phyloP scores from a whole-genome alignment of 2,888 invertebrate species.

The Chrysotoxum bicinctum region DNA sequence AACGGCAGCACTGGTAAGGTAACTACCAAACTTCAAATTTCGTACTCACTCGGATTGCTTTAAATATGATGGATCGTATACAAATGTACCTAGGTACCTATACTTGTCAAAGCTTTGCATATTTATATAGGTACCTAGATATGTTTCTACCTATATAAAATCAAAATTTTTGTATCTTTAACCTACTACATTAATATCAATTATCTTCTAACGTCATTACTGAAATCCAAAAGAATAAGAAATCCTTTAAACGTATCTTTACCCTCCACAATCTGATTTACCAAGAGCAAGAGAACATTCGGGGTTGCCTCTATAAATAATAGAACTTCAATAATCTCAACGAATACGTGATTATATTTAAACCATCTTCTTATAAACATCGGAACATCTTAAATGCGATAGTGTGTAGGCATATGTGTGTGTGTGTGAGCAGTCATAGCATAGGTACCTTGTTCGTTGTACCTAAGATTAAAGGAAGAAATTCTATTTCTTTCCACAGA shows the following conservation, averaged over 20 bases:
- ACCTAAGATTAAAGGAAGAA: not conserved
- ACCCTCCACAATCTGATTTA: conserved; percentile 26
- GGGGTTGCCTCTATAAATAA: conserved; percentile 51
- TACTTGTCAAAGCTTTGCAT: not conserved
- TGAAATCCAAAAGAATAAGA: not conserved
- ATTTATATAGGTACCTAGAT: too few relatives aligned
- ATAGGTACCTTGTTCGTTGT: not conserved
- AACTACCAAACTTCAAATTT: too few relatives aligned
- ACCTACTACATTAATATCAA: conserved; percentile 3
- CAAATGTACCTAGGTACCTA: too few relatives aligned
- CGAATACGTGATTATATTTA: conserved; percentile 81
- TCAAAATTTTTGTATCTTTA: not conserved
- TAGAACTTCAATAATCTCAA: conserved; percentile 79
- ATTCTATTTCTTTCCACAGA: conserved; percentile 30
- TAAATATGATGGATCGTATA: too few relatives aligned
- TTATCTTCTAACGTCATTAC: conserved; percentile 22
- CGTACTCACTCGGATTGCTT: too few relatives aligned
- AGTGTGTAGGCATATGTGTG: not conserved
- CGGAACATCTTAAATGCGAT: not conserved
- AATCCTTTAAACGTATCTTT: conserved; percentile 15
- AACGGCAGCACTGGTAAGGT: too few relatives aligned
- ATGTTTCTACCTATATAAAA: not conserved
- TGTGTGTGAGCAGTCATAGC: not conserved
- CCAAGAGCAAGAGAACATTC: not conserved
- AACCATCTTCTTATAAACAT: conserved; percentile 21